These are phyloP conservation scores for Clamator glandarius DNA, from an alignment of 2,797 vertebrate genomes.

Conservation along the genomic window DNA sequence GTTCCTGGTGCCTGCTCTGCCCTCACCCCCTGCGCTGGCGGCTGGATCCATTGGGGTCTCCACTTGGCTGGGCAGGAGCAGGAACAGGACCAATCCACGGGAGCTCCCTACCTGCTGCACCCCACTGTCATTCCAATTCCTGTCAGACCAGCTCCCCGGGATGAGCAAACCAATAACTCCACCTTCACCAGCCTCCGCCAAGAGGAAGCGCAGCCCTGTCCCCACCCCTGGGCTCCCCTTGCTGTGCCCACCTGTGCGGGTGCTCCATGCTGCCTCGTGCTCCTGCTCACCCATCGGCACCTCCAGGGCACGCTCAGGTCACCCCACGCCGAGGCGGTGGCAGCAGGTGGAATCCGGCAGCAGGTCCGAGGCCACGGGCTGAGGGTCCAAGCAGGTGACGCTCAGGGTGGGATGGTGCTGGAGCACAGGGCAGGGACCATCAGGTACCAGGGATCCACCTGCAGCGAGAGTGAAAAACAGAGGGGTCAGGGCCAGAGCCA, in stretches of 20 bases:
- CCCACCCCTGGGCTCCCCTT: background rate
- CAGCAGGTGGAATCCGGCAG: background rate
- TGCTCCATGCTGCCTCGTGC: rapidly evolving
- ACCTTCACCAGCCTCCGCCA: background rate
- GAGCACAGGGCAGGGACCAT: rapidly evolving
- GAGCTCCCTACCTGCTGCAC: background rate
- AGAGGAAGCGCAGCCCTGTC: slow-evolving; percentile 31
- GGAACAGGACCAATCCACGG: background rate
- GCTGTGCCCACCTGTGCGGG: too few relatives aligned
- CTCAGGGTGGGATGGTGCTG: rapidly evolving
- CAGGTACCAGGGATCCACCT: background rate
- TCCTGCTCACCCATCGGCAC: background rate
- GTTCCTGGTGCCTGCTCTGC: background rate
- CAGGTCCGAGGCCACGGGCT: rapidly evolving
- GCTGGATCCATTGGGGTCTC: rapidly evolving
- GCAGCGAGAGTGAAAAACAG: background rate
- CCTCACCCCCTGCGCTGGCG: background rate
- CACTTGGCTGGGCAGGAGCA: rapidly evolving
- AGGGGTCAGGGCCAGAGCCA: background rate
- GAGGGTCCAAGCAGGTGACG: background rate
- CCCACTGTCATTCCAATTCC: background rate
- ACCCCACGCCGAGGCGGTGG: rapidly evolving
- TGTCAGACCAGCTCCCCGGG: slow-evolving; percentile 61
- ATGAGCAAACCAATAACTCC: slow-evolving; percentile 19
- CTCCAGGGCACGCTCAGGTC: rapidly evolving